Evolutionary conservation across 2,888 invertebrate species (phyloP), one percentile per base, ranked within the genome.

Genomic region (Argyresthia albistria): DNA sequence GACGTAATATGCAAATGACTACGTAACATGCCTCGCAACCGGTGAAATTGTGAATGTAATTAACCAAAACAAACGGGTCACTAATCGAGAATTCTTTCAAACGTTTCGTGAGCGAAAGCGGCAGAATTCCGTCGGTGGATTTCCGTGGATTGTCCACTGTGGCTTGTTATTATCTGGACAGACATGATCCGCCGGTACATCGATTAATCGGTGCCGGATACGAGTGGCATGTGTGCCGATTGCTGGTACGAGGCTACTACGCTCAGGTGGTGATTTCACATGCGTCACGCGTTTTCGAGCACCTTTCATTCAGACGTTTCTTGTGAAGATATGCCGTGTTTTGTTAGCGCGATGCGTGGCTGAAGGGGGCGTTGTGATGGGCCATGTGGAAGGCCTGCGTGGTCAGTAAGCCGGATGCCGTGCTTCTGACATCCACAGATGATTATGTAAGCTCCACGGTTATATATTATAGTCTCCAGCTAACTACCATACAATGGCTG

Each of bases 341-440:
- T n/a, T 12, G 47, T 12, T 47, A 9, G 51, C 43, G 42, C 14
- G 43, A 11, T 6, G 35, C 51, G 51, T 11, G 45, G 9, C 51
- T 51, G 51, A 51, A 43, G 51, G 43, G 43, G 16, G 16, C 66
- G 65, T 70, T 69, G 79, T 72, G 74, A 84, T 84, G 86, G 84
- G 77, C 81, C 80, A 86, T 87, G 87, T 86, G 86, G 86, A 86
- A 70, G 69, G 84, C 84, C 65, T 86, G 87, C 71, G 83, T 84
- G 74, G 80, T 82, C 76, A 82, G 80, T 80, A 86, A 83, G 72
- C 80, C 73, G 62, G 74, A 81, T 68, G 78, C 83, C 56, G 76
- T 72, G 67, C 72, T 65, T 71, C 71, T 59, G 67, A 69, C 69
- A 65, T 64, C 64, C 57, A 64, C 54, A 64, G 80, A 83, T 65